Conservation (phyloP, 2,797 vertebrate species). For the Propithecus deckenii region DNA sequence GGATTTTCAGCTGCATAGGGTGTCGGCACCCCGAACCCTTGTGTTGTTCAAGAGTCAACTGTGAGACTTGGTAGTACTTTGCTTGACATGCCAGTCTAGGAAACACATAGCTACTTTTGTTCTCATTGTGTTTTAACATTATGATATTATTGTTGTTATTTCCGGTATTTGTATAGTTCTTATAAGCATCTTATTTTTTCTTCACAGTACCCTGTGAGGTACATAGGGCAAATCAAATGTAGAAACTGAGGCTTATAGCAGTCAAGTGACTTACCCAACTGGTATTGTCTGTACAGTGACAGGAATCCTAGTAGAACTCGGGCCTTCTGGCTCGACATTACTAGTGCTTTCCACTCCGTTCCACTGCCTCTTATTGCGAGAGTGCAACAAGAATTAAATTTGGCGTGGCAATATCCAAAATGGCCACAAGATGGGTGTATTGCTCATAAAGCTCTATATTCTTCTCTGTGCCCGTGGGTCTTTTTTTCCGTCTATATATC, state of each 20-base stretch:
- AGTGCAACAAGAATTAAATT: not conserved
- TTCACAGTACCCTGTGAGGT: not conserved
- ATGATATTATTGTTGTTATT: not conserved
- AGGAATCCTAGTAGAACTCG: not conserved
- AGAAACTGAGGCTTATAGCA: not conserved
- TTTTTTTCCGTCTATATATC: not conserved
- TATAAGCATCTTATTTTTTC: not conserved
- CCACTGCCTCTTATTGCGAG: not conserved
- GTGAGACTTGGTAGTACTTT: not conserved
- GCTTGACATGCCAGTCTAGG: not conserved
- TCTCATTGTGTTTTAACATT: not conserved
- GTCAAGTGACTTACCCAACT: not conserved
- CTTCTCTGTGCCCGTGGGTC: not conserved
- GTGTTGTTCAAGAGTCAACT: not conserved
- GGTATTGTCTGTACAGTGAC: not conserved
- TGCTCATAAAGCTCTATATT: not conserved
- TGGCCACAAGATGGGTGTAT: conserved; percentile 61
- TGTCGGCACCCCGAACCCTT: not conserved
- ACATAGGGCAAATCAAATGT: not conserved
- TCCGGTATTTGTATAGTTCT: not conserved
- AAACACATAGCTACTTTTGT: not conserved
- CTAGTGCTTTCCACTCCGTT: not conserved
- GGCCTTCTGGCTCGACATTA: not conserved
- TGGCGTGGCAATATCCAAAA: not conserved
- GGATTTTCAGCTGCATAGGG: not conserved